Evolutionary conservation across 2,888 invertebrate species (phyloP), one percentile per base, ranked within the genome.

Genomic region (Brenthis daphne): DNA sequence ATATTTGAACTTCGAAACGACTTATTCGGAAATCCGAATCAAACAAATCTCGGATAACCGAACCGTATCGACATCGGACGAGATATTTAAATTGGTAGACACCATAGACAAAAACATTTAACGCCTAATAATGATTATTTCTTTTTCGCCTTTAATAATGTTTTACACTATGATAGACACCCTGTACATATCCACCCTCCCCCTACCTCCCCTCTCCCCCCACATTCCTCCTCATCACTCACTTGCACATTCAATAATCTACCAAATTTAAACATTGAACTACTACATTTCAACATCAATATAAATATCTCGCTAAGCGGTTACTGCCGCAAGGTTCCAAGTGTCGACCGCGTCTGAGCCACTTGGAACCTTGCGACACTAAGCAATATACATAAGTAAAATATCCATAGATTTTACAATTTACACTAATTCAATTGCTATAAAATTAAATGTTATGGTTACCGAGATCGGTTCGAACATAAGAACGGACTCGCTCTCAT

Each of bases 271-370:
- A 68, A 63, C 57, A 56, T 68, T 68, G 50, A 68, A 43, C 33
- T 33, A 64, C 65, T 73, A 71, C 53, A 54, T 60, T 58, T 73
- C 57, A 72, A 75, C 68, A 71, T 68, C 64, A 43, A 68, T 66
- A 71, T 64, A 68, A 66, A 61, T 29, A 54, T 48, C 47, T 58
- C 24, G 48, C 58, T 24, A 24, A 48, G 58, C 58, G 48, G 43
- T 13, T 29, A 48, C 37, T 11, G 11, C 11, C 37, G 11, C 37
- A 43, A 43, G 37, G 37, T n/a, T 48, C n/a, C 11, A 58, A 48
- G 11, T 14, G 24, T 47, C 11, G 24, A 48, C 48, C 48, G 24
- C 48, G 47, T 58, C 6, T 2, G 13, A 14, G 37, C 11, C 37
- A 43, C 37, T 11, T 43, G 8, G 37, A 43, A 43, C 37, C 47